Evolutionary conservation across 2,797 vertebrate genomes (phyloP).

Genomic region (Apodemus agrarius): DNA sequence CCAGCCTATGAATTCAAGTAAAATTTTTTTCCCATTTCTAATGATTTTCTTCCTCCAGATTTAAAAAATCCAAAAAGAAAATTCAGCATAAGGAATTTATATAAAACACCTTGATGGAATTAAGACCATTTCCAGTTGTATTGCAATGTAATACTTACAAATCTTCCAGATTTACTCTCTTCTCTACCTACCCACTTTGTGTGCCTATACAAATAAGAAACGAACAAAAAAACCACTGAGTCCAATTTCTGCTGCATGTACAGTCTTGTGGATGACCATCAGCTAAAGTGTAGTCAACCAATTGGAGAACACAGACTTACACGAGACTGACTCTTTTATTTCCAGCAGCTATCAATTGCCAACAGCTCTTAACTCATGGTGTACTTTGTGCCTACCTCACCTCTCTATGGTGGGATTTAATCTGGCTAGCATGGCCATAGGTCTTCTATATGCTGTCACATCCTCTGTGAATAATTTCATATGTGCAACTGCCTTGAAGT

Average conservation of each 20-base stretch:
- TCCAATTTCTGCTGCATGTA: background rate
- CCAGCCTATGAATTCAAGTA: background rate
- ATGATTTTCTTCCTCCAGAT: too few relatives aligned
- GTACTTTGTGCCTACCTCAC: background rate
- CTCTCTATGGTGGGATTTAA: background rate
- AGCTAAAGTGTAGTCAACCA: too few relatives aligned
- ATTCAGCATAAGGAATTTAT: too few relatives aligned
- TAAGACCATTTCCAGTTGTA: too few relatives aligned
- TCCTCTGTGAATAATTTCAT: background rate
- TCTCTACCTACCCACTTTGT: background rate
- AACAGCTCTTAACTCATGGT: background rate
- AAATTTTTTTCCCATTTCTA: background rate
- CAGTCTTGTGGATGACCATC: background rate
- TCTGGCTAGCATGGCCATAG: background rate
- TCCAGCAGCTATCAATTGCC: background rate
- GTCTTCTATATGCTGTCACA: background rate
- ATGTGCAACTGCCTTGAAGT: background rate
- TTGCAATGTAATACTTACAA: too few relatives aligned
- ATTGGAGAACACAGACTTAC: background rate
- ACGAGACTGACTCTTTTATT: background rate
- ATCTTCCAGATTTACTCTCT: background rate
- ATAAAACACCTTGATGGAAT: too few relatives aligned
- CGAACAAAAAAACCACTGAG: background rate
- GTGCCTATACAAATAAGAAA: background rate
- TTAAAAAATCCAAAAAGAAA: too few relatives aligned